Evolutionary conservation across 2,888 invertebrate species (phyloP).

Genomic region (Quadriops clusia): DNA sequence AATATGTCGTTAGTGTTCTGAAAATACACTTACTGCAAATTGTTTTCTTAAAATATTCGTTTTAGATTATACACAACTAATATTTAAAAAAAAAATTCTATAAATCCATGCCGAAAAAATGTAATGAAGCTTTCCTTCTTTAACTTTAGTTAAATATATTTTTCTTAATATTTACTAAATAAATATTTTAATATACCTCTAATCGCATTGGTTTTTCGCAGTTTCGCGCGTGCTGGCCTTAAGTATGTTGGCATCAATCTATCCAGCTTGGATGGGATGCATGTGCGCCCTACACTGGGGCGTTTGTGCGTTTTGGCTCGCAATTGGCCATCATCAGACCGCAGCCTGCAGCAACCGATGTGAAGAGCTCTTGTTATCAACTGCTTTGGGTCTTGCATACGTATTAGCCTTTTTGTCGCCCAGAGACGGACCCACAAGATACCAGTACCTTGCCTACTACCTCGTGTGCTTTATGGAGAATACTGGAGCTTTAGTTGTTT

Average conservation of each 20-base stretch:
- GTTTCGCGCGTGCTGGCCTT: slow-evolving; percentile 44
- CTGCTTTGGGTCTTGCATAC: slow-evolving; percentile 46
- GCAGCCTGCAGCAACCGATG: slow-evolving; percentile 37
- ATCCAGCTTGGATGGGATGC: slow-evolving; percentile 39
- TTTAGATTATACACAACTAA: too few species aligned
- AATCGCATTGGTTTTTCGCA: too few species aligned
- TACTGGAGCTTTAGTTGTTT: slow-evolving; percentile 37
- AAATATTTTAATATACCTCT: too few species aligned
- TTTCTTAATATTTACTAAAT: too few species aligned
- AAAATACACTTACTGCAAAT: too few species aligned
- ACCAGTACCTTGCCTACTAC: slow-evolving; percentile 38
- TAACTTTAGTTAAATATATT: too few species aligned
- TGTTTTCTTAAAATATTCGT: too few species aligned
- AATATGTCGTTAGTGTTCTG: too few species aligned
- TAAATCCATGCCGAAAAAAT: too few species aligned
- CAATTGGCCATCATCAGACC: slow-evolving; percentile 35
- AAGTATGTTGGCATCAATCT: slow-evolving; percentile 43
- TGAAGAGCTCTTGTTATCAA: slow-evolving; percentile 38
- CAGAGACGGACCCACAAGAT: slow-evolving; percentile 46
- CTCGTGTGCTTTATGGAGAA: slow-evolving; percentile 40
- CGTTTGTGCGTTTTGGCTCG: slow-evolving; percentile 45
- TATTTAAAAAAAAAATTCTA: not conserved
- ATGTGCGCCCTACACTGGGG: slow-evolving; percentile 43
- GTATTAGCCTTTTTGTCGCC: slow-evolving; percentile 49
- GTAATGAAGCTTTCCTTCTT: too few species aligned